Evolutionary conservation across 2,113 vertebrate species (phyloP), one percentile per base, ranked within the genome.

Genomic region (Lepisosteus oculatus): DNA sequence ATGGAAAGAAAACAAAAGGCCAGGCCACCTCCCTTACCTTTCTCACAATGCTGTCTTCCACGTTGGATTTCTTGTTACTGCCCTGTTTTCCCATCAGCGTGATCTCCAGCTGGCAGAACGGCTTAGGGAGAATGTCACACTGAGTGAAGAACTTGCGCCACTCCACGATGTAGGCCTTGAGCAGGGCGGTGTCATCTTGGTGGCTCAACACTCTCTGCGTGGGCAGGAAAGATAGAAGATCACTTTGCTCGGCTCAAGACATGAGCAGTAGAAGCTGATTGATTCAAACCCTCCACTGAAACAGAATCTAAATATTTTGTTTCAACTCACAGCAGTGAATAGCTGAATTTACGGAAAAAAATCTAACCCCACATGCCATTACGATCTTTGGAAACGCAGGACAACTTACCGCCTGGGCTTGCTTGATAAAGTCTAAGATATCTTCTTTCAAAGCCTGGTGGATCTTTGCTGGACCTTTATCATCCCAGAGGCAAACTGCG

Each of bases 381-480:
- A 29, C 17, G 17, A 29, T 29, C 17, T 29, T 29, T 29, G 17
- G 17, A 29, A 29, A 29, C 1, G 17, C 17, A 29, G 17, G 17
- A 29, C 17, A 29, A 89, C 95, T 95, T 92, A 99, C 95, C 73
- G 97, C 97, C 87, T 99, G 97, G 82, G 97, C 97, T 93, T 99
- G 97, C 89, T 98, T 98, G 86, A 99, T 99, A 88, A 99, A 99
- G 78, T 99, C 97, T 87, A 99, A 90, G 77, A 99, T 99, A 85
- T 99, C 97, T 86, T 99, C 97, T 90, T 99, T 99, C 80, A 99
- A 92, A 83, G 97, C 97, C 85, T 99, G 97, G 85, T 99, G 97
- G 85, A 99, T 98, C 93, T 99, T 99, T 70, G 96, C 96, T 66
- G 97, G 96, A 77, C 97, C 97, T 93, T 99, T 99, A 87, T 99